Conservation (phyloP, 2,888 invertebrate genomes). For the Coleophora flavipennella region DNA sequence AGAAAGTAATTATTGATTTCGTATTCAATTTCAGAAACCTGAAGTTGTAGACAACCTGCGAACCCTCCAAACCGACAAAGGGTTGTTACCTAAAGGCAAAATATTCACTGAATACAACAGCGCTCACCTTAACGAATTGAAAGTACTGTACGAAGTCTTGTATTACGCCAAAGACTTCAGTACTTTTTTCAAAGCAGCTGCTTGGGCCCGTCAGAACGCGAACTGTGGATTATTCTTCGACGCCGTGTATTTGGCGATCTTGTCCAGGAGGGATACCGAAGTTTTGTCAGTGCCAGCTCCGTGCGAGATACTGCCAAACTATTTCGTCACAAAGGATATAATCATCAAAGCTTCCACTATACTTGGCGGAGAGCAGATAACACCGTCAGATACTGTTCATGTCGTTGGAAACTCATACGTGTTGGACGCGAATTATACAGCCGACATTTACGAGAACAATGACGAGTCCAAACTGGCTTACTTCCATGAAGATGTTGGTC, state of each 20-base stretch:
- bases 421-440: constrained; percentile 52
- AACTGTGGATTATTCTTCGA: constrained; percentile 77
- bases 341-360: constrained; percentile 57
- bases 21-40: constrained; percentile 34
- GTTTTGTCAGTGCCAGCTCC: constrained; percentile 75
- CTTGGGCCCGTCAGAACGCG: constrained; percentile 72
- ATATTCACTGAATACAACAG: constrained; percentile 52
- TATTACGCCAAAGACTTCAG: constrained; percentile 71
- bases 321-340: constrained; percentile 75
- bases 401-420: constrained; percentile 52
- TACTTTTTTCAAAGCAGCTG: constrained; percentile 70
- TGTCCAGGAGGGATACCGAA: constrained; percentile 72
- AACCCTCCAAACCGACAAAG: constrained; percentile 31
- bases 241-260: constrained; percentile 70
- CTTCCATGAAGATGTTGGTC: constrained; percentile 80
- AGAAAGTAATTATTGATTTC: no score
- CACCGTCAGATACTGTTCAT: constrained; percentile 31
- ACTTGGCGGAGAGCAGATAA: constrained; percentile 34
- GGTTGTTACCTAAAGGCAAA: constrained; percentile 43
- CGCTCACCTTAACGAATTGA: constrained; percentile 41
- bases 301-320: constrained; percentile 78
- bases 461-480: constrained; percentile 76
- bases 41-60: constrained; percentile 36
- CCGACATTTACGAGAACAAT: constrained; percentile 44
- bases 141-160: constrained; percentile 59